A percentile compares a stretch with the other conserved stretches of the same genome.
Conservation (phyloP, 2,797 vertebrate genomes). For the Epinephelus malabaricus region DNA sequence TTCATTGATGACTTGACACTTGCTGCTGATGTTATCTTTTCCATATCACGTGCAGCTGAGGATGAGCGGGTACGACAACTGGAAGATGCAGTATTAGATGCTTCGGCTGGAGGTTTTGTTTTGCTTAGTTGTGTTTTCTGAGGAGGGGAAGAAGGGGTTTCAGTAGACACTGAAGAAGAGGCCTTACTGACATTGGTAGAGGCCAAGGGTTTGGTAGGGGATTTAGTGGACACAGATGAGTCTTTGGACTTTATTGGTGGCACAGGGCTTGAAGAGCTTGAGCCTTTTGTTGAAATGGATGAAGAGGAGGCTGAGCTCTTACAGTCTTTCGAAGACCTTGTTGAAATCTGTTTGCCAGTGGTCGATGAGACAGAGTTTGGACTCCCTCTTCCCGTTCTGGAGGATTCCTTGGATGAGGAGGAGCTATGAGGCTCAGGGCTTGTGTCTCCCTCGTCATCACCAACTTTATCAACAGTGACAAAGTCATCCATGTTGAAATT, state of each 20-base stretch:
- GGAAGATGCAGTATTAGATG: not conserved
- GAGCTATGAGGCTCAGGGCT: not conserved
- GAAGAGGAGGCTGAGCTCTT: conserved; percentile 18
- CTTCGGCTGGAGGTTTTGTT: conserved; percentile 13
- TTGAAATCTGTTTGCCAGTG: conserved; percentile 3
- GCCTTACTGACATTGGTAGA: conserved; percentile 3
- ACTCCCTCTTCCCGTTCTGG: conserved; percentile 4
- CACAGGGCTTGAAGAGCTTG: conserved; percentile 6
- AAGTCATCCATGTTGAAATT: conserved; percentile 91
- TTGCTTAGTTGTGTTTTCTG: conserved; percentile 45
- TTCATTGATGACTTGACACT: conserved; percentile 30
- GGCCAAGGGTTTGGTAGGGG: conserved; percentile 6
- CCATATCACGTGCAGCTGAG: not conserved
- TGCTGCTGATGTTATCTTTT: not conserved
- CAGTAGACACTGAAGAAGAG: not conserved
- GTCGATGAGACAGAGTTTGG: not conserved
- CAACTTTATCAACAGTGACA: conserved; percentile 94
- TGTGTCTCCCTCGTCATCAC: conserved; percentile 71
- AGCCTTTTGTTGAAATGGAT: conserved; percentile 21
- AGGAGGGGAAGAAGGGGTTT: conserved; percentile 1
- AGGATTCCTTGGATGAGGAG: conserved; percentile 4
- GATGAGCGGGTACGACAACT: not conserved
- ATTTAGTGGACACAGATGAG: conserved; percentile 21
- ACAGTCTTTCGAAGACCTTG: not conserved
- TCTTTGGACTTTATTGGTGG: conserved; percentile 17